Conservation (phyloP, 2,888 invertebrate genomes). For the Axea sp. region DNA sequence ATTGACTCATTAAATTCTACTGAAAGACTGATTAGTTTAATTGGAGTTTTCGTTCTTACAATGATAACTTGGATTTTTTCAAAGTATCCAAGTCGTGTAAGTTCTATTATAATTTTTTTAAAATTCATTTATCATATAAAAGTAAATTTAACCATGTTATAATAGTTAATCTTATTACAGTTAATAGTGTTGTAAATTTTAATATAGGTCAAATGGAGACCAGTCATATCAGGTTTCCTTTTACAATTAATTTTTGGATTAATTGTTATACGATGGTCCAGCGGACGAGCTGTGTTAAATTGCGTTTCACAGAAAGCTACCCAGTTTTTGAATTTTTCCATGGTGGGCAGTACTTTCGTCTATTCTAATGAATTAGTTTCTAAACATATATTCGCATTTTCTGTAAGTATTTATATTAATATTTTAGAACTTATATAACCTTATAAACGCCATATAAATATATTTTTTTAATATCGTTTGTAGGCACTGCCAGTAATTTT, state of each 20-base stretch:
- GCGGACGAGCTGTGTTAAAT: constrained; percentile 86
- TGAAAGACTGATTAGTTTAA: constrained; percentile 84
- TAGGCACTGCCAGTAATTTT: constrained; percentile 93
- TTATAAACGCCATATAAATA: no score
- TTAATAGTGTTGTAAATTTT: no score
- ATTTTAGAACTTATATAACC: no score
- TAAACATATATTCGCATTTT: no score
- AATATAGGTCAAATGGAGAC: constrained; percentile 87
- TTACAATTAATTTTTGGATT: constrained; percentile 93
- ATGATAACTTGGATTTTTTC: constrained; percentile 84
- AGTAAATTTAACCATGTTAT: no score
- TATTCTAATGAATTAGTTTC: constrained; percentile 87
- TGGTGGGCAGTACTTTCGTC: constrained; percentile 90
- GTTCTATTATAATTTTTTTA: constrained; percentile 62
- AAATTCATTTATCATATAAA: no score
- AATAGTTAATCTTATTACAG: no score
- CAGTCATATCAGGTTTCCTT: constrained; percentile 88
- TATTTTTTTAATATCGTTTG: no score
- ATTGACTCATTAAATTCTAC: constrained; percentile 82
- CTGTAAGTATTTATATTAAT: no score
- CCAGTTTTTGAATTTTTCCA: constrained; percentile 88
- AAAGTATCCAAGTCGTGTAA: constrained; percentile 81
- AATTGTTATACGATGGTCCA: constrained; percentile 90
- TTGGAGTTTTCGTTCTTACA: constrained; percentile 85
- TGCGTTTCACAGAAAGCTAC: constrained; percentile 87